Percentiles rank a stretch among this genome's conserved stretches.
Conservation (phyloP, 2,113 vertebrate species). For the Picathartes gymnocephalus region DNA sequence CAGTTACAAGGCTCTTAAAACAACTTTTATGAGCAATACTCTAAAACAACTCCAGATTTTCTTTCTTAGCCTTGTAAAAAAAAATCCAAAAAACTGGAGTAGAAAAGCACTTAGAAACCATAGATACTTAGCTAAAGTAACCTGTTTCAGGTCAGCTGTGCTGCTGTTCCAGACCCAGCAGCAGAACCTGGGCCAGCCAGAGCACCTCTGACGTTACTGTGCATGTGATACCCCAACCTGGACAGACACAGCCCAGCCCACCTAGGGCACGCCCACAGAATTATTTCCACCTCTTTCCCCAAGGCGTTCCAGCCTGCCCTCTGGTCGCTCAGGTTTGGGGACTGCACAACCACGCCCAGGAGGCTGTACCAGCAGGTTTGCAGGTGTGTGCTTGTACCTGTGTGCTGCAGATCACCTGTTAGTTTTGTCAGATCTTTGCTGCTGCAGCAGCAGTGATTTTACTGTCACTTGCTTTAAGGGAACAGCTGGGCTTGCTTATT, state of each 20-base stretch:
- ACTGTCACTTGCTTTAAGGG: background rate
- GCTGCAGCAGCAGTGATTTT: background rate
- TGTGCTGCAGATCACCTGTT: background rate
- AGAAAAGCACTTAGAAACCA: background rate
- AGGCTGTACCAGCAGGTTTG: rapidly evolving
- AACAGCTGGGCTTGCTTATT: background rate
- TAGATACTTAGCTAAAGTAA: background rate
- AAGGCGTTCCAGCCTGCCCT: background rate
- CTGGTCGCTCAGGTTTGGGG: background rate
- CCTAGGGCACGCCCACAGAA: background rate
- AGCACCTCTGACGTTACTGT: background rate
- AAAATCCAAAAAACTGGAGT: rapidly evolving
- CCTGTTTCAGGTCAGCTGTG: background rate
- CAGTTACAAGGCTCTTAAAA: background rate
- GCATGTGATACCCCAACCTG: rapidly evolving
- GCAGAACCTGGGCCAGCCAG: background rate
- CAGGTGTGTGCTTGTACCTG: background rate
- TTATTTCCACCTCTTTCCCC: background rate
- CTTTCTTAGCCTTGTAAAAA: background rate
- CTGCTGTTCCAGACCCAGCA: background rate
- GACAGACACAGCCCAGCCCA: background rate
- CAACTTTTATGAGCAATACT: background rate
- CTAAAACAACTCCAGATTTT: background rate
- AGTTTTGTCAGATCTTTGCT: background rate
- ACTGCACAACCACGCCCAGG: background rate